phyloP scores from a whole-genome alignment of 2,797 vertebrate species.

The Pseudochirops corinnae region DNA sequence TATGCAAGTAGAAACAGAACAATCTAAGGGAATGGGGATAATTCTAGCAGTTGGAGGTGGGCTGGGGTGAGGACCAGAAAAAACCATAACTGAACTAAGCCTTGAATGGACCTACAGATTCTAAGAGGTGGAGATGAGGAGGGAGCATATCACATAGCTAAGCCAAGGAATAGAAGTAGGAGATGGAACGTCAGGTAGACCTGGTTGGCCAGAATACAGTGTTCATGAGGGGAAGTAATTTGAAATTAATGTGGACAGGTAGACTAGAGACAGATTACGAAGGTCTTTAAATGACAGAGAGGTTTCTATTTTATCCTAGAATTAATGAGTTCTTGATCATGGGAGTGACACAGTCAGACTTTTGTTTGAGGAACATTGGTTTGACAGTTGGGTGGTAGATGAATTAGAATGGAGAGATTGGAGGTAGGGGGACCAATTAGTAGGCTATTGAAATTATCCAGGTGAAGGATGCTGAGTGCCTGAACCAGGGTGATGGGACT shows the following conservation, averaged over 20 bases:
- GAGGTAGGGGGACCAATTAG: not conserved
- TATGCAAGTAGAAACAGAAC: not conserved
- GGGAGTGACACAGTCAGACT: not conserved
- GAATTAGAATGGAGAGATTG: not conserved
- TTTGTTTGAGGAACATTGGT: not conserved
- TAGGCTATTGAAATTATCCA: not conserved
- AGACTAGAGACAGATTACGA: not conserved
- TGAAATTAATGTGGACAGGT: not conserved
- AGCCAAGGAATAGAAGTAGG: not conserved
- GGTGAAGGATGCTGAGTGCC: not conserved
- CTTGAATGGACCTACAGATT: not conserved
- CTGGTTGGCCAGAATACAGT: not conserved
- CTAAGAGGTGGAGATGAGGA: not conserved
- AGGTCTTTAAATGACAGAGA: not conserved
- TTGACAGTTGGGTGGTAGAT: not conserved
- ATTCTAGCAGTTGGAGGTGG: not conserved
- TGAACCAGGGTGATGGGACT: not conserved
- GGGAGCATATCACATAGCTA: not conserved
- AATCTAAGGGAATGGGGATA: not conserved
- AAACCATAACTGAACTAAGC: not conserved
- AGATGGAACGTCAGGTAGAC: not conserved
- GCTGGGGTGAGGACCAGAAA: not conserved
- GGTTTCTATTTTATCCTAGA: not conserved
- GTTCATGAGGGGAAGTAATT: not conserved
- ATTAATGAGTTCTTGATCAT: not conserved